phyloP scores from a whole-genome alignment of 2,888 invertebrate species.

The Nycteola revayana region DNA sequence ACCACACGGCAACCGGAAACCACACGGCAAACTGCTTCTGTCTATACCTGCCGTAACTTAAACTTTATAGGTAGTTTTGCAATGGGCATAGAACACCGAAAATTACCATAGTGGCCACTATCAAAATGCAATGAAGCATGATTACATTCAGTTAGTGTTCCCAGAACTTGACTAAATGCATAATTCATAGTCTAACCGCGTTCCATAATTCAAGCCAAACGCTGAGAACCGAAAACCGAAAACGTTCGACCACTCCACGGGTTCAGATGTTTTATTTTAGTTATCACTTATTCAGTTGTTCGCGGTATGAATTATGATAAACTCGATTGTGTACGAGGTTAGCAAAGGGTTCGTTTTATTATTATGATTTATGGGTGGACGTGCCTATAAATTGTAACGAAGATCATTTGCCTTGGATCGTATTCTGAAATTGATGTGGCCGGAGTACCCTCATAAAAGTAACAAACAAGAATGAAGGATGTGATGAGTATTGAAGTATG shows the following conservation, averaged over 20 bases:
- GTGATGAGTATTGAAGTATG: background rate
- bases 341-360: slow-evolving; percentile 19
- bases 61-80: too few relatives aligned
- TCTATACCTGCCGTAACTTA: too few relatives aligned
- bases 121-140: slow-evolving; percentile 29
- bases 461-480: background rate
- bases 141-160: slow-evolving; percentile 35
- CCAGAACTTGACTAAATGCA: slow-evolving; percentile 28
- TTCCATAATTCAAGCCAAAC: slow-evolving; percentile 35
- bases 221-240: slow-evolving; percentile 24
- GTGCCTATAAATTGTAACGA: slow-evolving; percentile 8
- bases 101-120: slow-evolving; percentile 4
- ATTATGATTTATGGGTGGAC: slow-evolving; percentile 17
- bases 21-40: too few relatives aligned
- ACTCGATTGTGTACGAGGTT: slow-evolving; percentile 22
- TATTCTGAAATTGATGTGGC: background rate
- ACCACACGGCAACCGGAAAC: too few relatives aligned
- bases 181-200: slow-evolving; percentile 32
- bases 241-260: slow-evolving; percentile 23
- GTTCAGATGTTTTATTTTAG: slow-evolving; percentile 35
- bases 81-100: too few relatives aligned
- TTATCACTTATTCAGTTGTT: slow-evolving; percentile 35
- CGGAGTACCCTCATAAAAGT: background rate
- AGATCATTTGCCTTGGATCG: slow-evolving; percentile 9
- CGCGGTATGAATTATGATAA: slow-evolving; percentile 28